Evolutionary conservation across 2,888 invertebrate genomes (phyloP), one percentile per base, ranked within the genome.

Genomic region (Metalampra italica): DNA sequence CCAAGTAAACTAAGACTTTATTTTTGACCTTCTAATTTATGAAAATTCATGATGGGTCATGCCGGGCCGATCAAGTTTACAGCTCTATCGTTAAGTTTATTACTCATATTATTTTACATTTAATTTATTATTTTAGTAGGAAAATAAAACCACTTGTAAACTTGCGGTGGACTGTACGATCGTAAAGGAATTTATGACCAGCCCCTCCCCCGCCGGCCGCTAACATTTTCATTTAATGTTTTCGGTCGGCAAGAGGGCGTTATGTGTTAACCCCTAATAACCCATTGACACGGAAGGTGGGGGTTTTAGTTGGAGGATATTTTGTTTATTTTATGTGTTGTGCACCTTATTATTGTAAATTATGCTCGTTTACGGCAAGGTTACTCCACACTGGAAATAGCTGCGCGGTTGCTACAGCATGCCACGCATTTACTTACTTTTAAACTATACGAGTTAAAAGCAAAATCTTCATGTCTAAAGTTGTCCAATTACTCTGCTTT

Each of bases 221-320:
- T 69, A 68, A 79, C 78, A 66, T 78, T 78, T 79, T 78, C 77
- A 78, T 82, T 82, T 76, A 74, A 79, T 75, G 72, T 77, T 75
- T 71, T 76, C 72, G 60, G 68, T 63, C 65, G 60, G 64, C 78
- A 74, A 78, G 77, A 70, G 71, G 64, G 61, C 62, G 70, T 68
- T 75, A 74, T 73, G 74, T 71, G 75, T 75, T 75, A 75, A 70
- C 71, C 71, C 71, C 59, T 82, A 82, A 84, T 81, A 79, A 66
- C 64, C 62, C 71, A 75, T 78, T 78, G 80, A 66, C 84, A 84
- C 79, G 82, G 78, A 64, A 37, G 13, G 39, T 7, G 7, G 14
- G n/a, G 39, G 13, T 3, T 39, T 39, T 39, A 15, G 39, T 39
- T 39, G 39, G 14, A 7, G 39, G 12, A 30, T 30, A 42, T 42